These are phyloP conservation scores for Aphodius granarius DNA, from an alignment of 2,888 invertebrate species.

Conservation along the genomic window DNA sequence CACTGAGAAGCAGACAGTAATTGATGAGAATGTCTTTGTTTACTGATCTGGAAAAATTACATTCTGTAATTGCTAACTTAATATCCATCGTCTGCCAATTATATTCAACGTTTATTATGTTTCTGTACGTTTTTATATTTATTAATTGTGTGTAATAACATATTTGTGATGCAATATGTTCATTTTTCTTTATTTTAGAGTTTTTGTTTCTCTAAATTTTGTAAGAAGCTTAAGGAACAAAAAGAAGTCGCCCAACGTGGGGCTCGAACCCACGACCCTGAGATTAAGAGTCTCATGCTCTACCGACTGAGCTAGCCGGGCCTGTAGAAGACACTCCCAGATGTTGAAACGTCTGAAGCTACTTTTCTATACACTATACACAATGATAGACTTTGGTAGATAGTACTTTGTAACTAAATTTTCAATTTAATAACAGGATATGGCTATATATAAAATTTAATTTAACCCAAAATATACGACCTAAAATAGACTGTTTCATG, in stretches of 20 bases:
- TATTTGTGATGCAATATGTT: too few relatives aligned
- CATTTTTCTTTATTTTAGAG: too few relatives aligned
- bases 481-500: not conserved
- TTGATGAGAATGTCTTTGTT: not conserved
- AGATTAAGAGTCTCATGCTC: conserved; percentile 65
- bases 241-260: conserved; percentile 56
- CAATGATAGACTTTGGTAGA: not conserved
- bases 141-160: too few relatives aligned
- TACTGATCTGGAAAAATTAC: not conserved
- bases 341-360: not conserved
- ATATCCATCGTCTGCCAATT: too few relatives aligned
- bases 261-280: conserved; percentile 65
- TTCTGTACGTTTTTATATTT: too few relatives aligned
- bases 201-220: too few relatives aligned
- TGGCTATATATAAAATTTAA: too few relatives aligned
- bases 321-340: conserved; percentile 15
- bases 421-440: too few relatives aligned
- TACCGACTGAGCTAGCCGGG: conserved; percentile 49
- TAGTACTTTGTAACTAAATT: not conserved
- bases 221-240: too few relatives aligned
- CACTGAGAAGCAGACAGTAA: not conserved
- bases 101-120: too few relatives aligned
- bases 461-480: not conserved
- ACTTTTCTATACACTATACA: not conserved
- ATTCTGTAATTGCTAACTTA: not conserved